Base-by-base conservation (phyloP, 2,888 invertebrate species). In the Heteromyza rotundicornis region DNA sequence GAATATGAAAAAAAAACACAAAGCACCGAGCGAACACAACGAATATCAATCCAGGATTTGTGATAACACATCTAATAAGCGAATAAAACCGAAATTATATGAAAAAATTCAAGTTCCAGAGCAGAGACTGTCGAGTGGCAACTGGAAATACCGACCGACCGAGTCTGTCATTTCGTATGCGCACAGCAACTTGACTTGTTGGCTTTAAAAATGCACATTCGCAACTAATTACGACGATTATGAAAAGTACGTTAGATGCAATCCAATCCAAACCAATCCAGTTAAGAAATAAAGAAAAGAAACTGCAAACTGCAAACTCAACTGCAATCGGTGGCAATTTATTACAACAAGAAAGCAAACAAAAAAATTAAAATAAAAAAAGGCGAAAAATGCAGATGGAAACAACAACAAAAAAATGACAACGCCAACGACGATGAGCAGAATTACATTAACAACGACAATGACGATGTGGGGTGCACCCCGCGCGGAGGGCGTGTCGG, bases 201-300 rank as follows among this genome's bases (percentile, higher is more conserved):
- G 16, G 16, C 54, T 19, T 54, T 32, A 54, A 54, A 40, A 40
- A 8, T 54, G 55, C 55, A 40, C 55, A 55, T 23, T 40, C 55
- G 55, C 35, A 55, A 55, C 24, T 55, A 55, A 55, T 55, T 55
- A 55, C 55, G n/a, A 44, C 23, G 55, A 8, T 47, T 47, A 14
- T 40, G 40, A n/a, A 40, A 8, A 40, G 40, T 14, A 20, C 47
- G 16, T 40, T 40, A 20, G 47, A 47, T 17, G 14, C 20, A 47
- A 47, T 40, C n/a, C 8, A 8, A 40, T 40, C 40, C 40, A 40
- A 40, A n/a, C 16, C 40, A 40, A 47, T 47, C 47, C 47, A 47
- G 47, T 47, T 47, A 47, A 20, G 19, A 20, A 40, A 40, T 40
- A 3, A 3, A 47, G 20, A 19, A 19, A 5, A 47, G 19, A 10